These are phyloP conservation scores for Kryptopterus vitreolus DNA, from an alignment of 2,797 vertebrate genomes.

Conservation along the genomic window DNA sequence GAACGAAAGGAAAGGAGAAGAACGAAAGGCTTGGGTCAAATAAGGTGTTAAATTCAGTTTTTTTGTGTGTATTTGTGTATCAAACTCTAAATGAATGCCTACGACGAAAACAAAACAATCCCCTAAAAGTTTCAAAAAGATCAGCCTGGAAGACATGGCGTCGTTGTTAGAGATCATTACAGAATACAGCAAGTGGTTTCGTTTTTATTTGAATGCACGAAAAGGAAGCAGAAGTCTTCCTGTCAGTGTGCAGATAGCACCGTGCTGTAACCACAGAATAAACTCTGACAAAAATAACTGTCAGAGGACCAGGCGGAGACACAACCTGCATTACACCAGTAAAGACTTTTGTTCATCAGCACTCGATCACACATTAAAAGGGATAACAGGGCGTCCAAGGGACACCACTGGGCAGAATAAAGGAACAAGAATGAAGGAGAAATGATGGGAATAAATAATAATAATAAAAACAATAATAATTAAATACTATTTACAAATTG, in stretches of 20 bases:
- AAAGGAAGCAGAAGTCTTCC: conserved; percentile 56
- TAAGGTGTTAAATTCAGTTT: neutral
- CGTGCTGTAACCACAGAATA: conserved; percentile 45
- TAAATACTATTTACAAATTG: neutral
- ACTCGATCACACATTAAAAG: neutral
- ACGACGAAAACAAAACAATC: conserved; percentile 1
- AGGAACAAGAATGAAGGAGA: neutral
- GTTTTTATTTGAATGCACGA: conserved; percentile 51
- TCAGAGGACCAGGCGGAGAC: neutral
- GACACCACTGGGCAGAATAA: neutral
- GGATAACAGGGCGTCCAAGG: no score
- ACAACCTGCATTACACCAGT: neutral
- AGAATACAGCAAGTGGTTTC: neutral
- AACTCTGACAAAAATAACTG: neutral
- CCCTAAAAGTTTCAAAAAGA: neutral
- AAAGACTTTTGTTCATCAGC: neutral
- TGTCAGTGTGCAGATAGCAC: conserved; percentile 27
- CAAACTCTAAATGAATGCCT: no score
- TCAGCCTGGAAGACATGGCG: no score
- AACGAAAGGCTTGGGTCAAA: conserved; percentile 60
- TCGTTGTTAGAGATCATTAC: neutral
- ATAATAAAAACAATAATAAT: neutral
- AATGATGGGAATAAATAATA: neutral
- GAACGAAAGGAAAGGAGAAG: conserved; percentile 81
- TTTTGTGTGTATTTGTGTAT: neutral